Conservation (phyloP, 2,888 invertebrate genomes). For the Octodonta nipae region DNA sequence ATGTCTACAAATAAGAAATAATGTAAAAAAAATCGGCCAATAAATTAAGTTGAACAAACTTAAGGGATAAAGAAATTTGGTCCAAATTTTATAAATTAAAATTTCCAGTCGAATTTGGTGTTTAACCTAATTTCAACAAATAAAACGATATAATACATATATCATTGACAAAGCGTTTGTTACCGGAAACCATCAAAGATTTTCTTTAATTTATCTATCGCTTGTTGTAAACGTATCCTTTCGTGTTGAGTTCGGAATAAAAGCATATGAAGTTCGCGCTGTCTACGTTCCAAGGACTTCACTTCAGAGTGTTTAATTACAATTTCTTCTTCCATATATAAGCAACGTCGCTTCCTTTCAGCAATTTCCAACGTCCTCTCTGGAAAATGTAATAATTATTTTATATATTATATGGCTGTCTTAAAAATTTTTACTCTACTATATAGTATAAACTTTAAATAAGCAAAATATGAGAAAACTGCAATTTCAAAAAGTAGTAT, state of each 20-base stretch:
- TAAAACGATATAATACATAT: slow-evolving; percentile 13
- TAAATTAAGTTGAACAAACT: too few relatives aligned
- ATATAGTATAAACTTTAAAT: too few relatives aligned
- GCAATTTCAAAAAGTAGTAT: too few relatives aligned
- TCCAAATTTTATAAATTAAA: slow-evolving; percentile 8
- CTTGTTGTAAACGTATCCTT: slow-evolving; percentile 25
- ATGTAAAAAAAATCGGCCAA: too few relatives aligned
- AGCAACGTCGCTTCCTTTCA: slow-evolving; percentile 38
- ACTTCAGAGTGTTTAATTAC: slow-evolving; percentile 39
- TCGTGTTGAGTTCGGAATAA: slow-evolving; percentile 28
- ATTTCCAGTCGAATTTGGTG: too few relatives aligned
- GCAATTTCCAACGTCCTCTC: slow-evolving; percentile 39
- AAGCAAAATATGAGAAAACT: too few relatives aligned
- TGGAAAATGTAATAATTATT: too few relatives aligned
- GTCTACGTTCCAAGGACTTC: slow-evolving; percentile 28
- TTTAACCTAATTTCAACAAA: slow-evolving; percentile 12
- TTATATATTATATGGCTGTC: too few relatives aligned
- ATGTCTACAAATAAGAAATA: too few relatives aligned
- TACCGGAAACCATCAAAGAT: slow-evolving; percentile 32
- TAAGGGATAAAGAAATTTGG: slow-evolving; percentile 6
- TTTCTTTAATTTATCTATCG: slow-evolving; percentile 30
- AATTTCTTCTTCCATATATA: slow-evolving; percentile 38
- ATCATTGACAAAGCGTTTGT: slow-evolving; percentile 21
- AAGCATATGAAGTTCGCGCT: slow-evolving; percentile 27
- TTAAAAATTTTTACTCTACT: too few relatives aligned